Evolutionary conservation across 2,113 vertebrate genomes (phyloP).

Genomic region (Scytalopus superciliaris): DNA sequence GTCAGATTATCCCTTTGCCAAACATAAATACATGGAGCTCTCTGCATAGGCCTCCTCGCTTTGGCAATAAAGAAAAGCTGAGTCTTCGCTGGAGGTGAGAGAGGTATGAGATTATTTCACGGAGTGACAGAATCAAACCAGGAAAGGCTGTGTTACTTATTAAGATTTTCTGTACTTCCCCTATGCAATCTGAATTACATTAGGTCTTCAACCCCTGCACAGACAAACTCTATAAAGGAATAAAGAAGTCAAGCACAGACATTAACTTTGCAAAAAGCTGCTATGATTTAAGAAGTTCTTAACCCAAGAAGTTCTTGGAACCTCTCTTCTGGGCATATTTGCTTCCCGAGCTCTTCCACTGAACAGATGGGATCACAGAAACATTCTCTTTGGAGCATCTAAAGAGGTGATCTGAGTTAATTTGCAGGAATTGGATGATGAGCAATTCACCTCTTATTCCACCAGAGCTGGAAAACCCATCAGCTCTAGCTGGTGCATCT

Average conservation of each 20-base stretch:
- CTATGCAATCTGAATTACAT: not conserved
- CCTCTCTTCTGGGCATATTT: not conserved
- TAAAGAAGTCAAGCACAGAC: not conserved
- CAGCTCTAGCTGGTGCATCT: not conserved
- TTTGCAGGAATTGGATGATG: not conserved
- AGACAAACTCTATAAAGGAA: not conserved
- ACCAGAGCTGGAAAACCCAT: not conserved
- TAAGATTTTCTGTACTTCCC: not conserved
- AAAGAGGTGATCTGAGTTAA: not conserved
- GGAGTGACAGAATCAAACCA: not conserved
- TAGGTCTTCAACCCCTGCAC: not conserved
- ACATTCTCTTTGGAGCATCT: not conserved
- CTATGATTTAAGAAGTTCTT: not conserved
- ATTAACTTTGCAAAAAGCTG: not conserved
- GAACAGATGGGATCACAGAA: slow-evolving; percentile 15
- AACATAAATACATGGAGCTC: not conserved
- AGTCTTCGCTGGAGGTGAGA: not conserved
- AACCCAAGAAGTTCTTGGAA: not conserved
- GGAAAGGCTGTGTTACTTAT: not conserved
- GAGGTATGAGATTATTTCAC: not conserved
- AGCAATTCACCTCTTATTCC: not conserved
- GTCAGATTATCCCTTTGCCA: not conserved
- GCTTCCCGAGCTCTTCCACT: not conserved
- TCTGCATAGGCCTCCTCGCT: not conserved
- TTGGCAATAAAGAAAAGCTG: not conserved